These are phyloP conservation scores for Coronaproctus castanopsis DNA, from an alignment of 2,888 invertebrate genomes.

Conservation along the genomic window DNA sequence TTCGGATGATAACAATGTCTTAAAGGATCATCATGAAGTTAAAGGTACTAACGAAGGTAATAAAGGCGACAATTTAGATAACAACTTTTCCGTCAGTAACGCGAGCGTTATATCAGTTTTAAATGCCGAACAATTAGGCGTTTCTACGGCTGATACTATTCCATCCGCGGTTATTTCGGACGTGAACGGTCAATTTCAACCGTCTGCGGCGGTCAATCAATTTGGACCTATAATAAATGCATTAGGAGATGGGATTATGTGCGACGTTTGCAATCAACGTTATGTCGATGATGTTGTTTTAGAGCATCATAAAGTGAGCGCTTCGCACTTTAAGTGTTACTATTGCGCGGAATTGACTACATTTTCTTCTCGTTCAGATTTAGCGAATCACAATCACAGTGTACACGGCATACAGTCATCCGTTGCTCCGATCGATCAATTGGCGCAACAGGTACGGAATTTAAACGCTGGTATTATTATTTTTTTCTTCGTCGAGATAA, in stretches of 20 bases:
- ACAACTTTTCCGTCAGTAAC: too few species aligned
- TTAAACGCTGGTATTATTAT: too few species aligned
- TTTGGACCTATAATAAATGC: not conserved
- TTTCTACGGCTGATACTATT: not conserved
- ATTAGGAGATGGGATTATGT: not conserved
- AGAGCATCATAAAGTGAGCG: constrained; percentile 4
- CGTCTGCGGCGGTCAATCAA: not conserved
- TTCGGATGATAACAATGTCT: not conserved
- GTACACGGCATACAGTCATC: constrained; percentile 20
- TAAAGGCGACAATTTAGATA: too few species aligned
- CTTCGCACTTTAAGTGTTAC: constrained; percentile 29
- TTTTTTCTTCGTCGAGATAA: too few species aligned
- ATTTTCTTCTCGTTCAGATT: constrained; percentile 21
- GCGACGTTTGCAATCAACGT: constrained; percentile 9
- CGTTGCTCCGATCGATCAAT: constrained; percentile 28
- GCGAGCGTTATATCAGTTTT: constrained; percentile 3
- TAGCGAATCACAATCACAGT: constrained; percentile 18
- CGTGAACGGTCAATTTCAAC: not conserved
- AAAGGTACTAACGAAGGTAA: not conserved
- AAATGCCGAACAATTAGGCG: constrained; percentile 11
- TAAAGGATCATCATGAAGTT: not conserved
- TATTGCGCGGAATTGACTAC: constrained; percentile 25
- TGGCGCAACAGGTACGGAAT: constrained; percentile 31
- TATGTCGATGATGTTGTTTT: constrained; percentile 4
- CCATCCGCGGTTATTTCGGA: not conserved